These are phyloP conservation scores for Diarsia mendica DNA, from an alignment of 2,888 invertebrate species.

Conservation along the genomic window DNA sequence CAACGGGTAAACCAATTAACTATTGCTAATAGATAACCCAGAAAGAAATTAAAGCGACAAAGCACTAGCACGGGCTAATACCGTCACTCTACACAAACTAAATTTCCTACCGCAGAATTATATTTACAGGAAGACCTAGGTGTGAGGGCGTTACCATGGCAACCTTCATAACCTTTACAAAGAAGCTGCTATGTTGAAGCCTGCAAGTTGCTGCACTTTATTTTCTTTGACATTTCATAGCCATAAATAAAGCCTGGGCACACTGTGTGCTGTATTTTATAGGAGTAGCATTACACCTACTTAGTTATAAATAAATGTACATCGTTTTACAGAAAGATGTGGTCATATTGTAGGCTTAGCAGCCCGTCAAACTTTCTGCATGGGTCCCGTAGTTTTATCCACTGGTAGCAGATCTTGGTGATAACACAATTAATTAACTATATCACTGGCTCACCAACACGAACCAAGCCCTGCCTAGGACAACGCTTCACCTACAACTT, in stretches of 20 bases:
- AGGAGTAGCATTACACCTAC: too few species aligned
- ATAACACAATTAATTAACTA: too few species aligned
- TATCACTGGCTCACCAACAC: too few species aligned
- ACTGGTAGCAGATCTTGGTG: too few species aligned
- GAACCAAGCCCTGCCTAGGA: too few species aligned
- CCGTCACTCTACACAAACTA: neutral
- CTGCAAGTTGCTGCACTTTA: constrained; percentile 18
- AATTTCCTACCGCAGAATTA: too few species aligned
- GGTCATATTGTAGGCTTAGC: too few species aligned
- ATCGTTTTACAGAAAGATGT: too few species aligned
- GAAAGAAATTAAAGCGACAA: neutral
- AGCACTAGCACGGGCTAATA: neutral
- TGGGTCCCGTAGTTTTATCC: too few species aligned
- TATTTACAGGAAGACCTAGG: neutral
- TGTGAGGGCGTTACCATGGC: neutral
- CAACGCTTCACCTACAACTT: too few species aligned
- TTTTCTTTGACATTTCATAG: constrained; percentile 8
- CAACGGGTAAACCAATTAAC: neutral
- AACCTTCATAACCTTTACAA: constrained; percentile 9
- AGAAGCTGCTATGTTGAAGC: constrained; percentile 5
- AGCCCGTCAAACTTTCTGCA: too few species aligned
- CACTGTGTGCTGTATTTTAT: constrained; percentile 5
- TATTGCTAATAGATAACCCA: neutral
- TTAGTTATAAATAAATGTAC: too few species aligned
- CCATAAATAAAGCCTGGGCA: neutral